phyloP scores from a whole-genome alignment of 2,797 vertebrate species.

The Myripristis murdjan region DNA sequence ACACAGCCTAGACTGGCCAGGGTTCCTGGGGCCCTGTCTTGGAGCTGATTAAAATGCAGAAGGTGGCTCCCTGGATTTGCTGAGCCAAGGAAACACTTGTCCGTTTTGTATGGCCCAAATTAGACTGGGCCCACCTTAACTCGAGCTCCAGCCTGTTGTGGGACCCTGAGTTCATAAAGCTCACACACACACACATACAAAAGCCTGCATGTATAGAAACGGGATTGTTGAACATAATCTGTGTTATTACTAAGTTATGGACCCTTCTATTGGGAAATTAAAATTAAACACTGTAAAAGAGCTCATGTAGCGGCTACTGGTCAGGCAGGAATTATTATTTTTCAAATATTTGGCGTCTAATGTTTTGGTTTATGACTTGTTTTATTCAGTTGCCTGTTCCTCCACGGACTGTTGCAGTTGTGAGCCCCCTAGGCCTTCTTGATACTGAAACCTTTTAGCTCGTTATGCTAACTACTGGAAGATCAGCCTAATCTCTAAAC shows the following conservation, averaged over 20 bases:
- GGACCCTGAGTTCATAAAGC: constrained; percentile 46
- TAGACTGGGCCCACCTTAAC: constrained; percentile 72
- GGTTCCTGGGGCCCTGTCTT: constrained; percentile 67
- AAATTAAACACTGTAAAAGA: neutral
- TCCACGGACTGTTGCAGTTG: neutral
- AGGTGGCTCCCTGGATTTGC: constrained; percentile 67
- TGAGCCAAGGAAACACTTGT: constrained; percentile 79
- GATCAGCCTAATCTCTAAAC: constrained; percentile 11
- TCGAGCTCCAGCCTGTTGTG: constrained; percentile 48
- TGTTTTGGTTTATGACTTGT: neutral
- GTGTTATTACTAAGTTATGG: neutral
- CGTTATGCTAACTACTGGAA: constrained; percentile 48
- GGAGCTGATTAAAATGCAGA: constrained; percentile 84
- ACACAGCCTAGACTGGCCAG: constrained; percentile 58
- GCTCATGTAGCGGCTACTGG: no score
- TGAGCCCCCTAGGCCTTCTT: neutral
- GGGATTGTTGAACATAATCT: neutral
- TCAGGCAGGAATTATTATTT: no score
- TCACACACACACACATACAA: neutral
- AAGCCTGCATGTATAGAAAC: neutral
- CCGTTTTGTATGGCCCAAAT: constrained; percentile 75
- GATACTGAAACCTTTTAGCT: constrained; percentile 25
- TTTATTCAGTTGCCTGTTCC: neutral
- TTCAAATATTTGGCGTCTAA: no score
- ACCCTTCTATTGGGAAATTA: neutral